Percentiles rank a stretch among this genome's conserved stretches.
phyloP scores from a whole-genome alignment of 2,113 vertebrate genomes.

The Otocyon megalotis region DNA sequence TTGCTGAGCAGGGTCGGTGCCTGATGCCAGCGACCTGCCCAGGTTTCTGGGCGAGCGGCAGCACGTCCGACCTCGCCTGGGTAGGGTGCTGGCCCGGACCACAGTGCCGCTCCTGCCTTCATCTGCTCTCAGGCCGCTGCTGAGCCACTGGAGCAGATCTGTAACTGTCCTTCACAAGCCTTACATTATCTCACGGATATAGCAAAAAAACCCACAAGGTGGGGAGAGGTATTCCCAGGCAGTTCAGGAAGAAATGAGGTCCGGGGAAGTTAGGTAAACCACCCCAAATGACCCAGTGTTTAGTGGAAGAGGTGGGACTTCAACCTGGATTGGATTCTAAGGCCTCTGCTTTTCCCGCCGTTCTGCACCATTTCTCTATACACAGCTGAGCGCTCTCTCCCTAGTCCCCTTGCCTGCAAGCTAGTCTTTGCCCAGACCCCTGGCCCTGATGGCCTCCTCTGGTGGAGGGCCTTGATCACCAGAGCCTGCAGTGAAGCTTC shows the following conservation, averaged over 20 bases:
- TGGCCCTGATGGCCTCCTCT: not conserved
- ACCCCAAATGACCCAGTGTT: fast-evolving
- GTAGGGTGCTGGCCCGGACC: not conserved
- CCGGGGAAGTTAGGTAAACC: not conserved
- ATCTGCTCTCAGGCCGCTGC: not conserved
- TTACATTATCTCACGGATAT: not conserved
- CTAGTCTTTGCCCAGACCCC: not conserved
- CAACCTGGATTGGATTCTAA: not conserved
- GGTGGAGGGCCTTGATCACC: not conserved
- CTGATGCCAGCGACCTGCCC: not conserved
- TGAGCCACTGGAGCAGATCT: not conserved
- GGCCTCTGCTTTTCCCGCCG: not conserved
- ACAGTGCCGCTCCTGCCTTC: not conserved
- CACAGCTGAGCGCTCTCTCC: not conserved
- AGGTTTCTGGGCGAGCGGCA: not conserved
- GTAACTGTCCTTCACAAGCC: not conserved
- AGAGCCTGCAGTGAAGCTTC: not conserved
- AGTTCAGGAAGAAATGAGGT: not conserved
- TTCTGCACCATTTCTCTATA: not conserved
- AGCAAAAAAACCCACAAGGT: not conserved
- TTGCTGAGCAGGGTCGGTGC: not conserved
- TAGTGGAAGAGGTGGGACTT: not conserved
- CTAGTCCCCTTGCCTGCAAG: not conserved
- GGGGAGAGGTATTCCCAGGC: not conserved
- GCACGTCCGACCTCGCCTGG: not conserved